Evolutionary conservation across 2,888 invertebrate genomes (phyloP).

Genomic region (Saturnia pavonia): DNA sequence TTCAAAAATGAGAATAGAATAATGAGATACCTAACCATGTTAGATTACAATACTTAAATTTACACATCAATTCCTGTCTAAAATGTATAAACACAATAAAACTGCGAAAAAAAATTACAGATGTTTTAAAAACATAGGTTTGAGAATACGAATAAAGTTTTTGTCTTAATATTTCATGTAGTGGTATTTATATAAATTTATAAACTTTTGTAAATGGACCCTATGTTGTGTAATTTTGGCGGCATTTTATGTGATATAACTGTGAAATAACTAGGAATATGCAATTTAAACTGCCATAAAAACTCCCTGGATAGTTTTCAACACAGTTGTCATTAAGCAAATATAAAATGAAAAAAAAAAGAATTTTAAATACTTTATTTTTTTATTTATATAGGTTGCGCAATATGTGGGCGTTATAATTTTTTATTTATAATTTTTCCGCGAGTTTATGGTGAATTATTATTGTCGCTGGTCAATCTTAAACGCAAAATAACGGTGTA

Average conservation of each 20-base stretch:
- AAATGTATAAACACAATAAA: neutral
- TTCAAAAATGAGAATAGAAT: neutral
- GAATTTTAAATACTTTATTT: neutral
- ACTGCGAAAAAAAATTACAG: neutral
- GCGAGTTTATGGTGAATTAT: neutral
- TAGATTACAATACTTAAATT: neutral
- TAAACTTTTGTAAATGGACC: too few species aligned
- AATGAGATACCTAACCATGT: neutral
- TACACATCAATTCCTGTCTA: neutral
- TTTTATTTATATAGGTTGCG: neutral
- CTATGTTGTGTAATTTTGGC: too few species aligned
- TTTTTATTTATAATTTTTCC: neutral
- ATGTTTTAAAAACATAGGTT: neutral
- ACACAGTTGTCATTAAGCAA: too few species aligned
- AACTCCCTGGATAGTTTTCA: too few species aligned
- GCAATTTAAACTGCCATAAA: too few species aligned
- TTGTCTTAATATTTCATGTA: neutral
- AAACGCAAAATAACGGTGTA: slow-evolving; percentile 2
- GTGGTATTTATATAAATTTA: too few species aligned
- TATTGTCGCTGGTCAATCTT: slow-evolving; percentile 3
- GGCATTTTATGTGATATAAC: too few species aligned
- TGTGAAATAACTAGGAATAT: too few species aligned
- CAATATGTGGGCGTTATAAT: neutral
- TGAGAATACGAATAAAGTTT: neutral
- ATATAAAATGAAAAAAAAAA: too few species aligned